Evolutionary conservation across 2,113 vertebrate genomes (phyloP).

Genomic region (Calonectris borealis): DNA sequence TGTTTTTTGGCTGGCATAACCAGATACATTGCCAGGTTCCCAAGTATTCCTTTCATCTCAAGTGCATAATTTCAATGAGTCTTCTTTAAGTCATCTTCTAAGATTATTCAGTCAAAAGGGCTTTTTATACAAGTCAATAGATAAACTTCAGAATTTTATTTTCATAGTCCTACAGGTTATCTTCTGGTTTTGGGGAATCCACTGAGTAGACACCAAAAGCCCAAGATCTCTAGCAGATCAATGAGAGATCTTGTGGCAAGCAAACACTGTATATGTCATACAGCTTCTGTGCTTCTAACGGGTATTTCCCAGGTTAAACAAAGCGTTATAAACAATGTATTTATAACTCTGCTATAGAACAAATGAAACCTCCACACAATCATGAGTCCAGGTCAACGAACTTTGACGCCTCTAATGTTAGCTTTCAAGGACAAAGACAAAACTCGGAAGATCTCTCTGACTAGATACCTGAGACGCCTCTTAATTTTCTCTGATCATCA

Average conservation of each 20-base stretch:
- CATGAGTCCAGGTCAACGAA: background rate
- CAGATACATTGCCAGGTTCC: background rate
- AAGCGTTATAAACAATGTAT: background rate
- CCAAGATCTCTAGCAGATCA: background rate
- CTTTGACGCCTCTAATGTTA: background rate
- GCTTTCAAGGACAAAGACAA: background rate
- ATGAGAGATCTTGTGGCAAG: background rate
- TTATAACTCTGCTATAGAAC: background rate
- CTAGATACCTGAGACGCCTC: background rate
- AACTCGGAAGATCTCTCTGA: background rate
- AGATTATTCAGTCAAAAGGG: background rate
- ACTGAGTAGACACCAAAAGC: background rate
- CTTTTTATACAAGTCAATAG: background rate
- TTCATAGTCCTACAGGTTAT: background rate
- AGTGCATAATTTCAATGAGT: background rate
- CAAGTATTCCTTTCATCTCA: background rate
- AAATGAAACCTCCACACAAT: background rate
- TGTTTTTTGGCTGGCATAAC: background rate
- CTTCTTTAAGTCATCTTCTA: background rate
- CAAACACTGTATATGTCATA: background rate
- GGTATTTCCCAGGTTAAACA: background rate
- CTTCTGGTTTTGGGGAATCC: background rate
- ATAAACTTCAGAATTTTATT: background rate
- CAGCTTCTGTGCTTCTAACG: background rate
- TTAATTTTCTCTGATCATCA: background rate